phyloP scores from a whole-genome alignment of 2,888 invertebrate genomes.

The Hypselothyrea guttata region DNA sequence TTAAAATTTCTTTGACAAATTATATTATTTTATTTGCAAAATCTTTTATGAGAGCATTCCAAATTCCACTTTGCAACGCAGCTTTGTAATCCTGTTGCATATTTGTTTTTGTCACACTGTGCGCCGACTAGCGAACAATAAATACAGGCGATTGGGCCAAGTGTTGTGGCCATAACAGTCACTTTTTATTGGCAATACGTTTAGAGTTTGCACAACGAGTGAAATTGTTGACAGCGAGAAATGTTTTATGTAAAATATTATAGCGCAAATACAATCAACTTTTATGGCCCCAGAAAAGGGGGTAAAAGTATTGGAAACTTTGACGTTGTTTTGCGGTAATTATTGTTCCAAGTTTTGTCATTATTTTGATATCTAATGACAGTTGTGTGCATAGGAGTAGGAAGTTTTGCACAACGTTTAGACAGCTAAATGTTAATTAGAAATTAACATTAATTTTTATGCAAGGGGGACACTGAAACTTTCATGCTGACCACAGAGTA shows the following conservation, averaged over 20 bases:
- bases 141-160: constrained; percentile 20
- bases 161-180: constrained; percentile 59
- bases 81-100: constrained; percentile 5
- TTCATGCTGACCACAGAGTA: constrained; percentile 39
- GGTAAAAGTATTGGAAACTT: constrained; percentile 17
- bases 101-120: constrained; percentile 46
- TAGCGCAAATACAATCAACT: constrained; percentile 27
- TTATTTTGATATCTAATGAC: constrained; percentile 38
- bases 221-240: constrained; percentile 1
- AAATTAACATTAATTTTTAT: constrained; percentile 50
- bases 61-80: too few relatives aligned
- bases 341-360: constrained; percentile 18
- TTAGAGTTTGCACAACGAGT: constrained; percentile 7
- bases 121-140: constrained; percentile 18
- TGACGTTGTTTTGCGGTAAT: constrained; percentile 40
- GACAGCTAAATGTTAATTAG: constrained; percentile 39
- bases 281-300: constrained; percentile 18
- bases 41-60: constrained; percentile 4
- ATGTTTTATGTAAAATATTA: constrained; percentile 50
- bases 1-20: too few relatives aligned
- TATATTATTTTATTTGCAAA: background rate
- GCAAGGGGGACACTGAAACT: constrained; percentile 5
- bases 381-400: constrained; percentile 19
- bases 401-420: constrained; percentile 32
- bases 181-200: constrained; percentile 58